Conservation (phyloP, 2,888 invertebrate species). For the Adelognathus sp. region DNA sequence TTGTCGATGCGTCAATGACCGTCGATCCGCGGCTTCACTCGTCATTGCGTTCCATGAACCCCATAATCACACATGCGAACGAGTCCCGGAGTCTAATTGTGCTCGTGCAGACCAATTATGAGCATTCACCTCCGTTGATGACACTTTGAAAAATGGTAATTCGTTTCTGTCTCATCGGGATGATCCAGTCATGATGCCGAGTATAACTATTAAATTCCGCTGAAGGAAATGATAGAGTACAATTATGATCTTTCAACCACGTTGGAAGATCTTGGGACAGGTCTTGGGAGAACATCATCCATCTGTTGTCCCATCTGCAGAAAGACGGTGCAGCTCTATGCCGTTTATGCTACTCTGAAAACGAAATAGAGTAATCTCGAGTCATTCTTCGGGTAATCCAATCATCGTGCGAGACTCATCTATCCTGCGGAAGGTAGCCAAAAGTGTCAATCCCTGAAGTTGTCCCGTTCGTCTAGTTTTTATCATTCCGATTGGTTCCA, state of each 20-base stretch:
- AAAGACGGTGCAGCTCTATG: too few species aligned
- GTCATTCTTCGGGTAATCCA: background rate
- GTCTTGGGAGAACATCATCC: too few species aligned
- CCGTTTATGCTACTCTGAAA: too few species aligned
- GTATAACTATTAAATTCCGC: too few species aligned
- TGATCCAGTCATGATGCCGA: too few species aligned
- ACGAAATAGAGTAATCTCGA: too few species aligned
- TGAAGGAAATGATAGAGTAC: too few species aligned
- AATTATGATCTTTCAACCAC: background rate
- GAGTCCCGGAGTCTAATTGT: background rate
- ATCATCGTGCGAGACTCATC: background rate
- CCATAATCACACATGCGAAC: background rate
- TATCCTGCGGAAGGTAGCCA: background rate
- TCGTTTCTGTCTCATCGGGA: too few species aligned
- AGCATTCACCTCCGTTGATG: background rate
- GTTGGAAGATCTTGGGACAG: background rate
- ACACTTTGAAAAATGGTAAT: too few species aligned
- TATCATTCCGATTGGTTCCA: background rate
- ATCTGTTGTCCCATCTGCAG: too few species aligned
- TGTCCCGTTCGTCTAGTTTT: background rate
- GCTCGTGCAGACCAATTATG: background rate
- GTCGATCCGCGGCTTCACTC: constrained; percentile 47
- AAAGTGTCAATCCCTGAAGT: background rate
- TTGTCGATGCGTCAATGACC: constrained; percentile 46
- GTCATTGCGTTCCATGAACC: constrained; percentile 19